phyloP scores from a whole-genome alignment of 2,797 vertebrate species.

The Otolemur crassicaudatus region DNA sequence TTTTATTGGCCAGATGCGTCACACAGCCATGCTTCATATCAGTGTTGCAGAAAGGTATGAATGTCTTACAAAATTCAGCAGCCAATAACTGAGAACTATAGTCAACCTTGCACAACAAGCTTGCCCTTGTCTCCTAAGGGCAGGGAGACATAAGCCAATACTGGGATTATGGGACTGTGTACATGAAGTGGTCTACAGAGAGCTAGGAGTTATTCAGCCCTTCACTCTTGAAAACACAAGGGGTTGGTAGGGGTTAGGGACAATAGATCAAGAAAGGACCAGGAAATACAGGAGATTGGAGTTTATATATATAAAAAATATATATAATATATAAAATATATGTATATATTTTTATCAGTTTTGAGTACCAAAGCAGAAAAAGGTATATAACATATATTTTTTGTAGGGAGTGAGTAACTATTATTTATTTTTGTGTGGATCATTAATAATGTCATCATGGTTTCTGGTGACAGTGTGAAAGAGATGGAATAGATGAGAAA shows the following conservation, averaged over 20 bases:
- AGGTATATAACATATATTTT: background rate
- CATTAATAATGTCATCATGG: background rate
- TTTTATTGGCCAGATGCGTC: background rate
- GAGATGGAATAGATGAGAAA: background rate
- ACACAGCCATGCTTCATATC: background rate
- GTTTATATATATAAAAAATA: too few species aligned
- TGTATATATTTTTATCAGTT: background rate
- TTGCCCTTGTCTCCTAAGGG: background rate
- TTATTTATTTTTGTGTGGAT: background rate
- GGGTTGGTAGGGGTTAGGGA: background rate
- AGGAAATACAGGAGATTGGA: background rate
- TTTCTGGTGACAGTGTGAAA: background rate
- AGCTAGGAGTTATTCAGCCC: background rate
- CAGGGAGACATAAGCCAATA: background rate
- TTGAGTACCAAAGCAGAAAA: background rate
- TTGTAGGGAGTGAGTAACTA: background rate
- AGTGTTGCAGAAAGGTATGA: background rate
- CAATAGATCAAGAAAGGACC: background rate
- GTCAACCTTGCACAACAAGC: background rate
- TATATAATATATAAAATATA: too few species aligned
- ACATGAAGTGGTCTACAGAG: background rate
- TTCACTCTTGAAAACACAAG: background rate
- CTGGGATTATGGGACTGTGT: background rate
- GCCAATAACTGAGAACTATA: background rate
- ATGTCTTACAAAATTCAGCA: background rate